These are phyloP conservation scores for Anastrepha ludens DNA, from an alignment of 1,140 invertebrate genomes.

Conservation along the genomic window DNA sequence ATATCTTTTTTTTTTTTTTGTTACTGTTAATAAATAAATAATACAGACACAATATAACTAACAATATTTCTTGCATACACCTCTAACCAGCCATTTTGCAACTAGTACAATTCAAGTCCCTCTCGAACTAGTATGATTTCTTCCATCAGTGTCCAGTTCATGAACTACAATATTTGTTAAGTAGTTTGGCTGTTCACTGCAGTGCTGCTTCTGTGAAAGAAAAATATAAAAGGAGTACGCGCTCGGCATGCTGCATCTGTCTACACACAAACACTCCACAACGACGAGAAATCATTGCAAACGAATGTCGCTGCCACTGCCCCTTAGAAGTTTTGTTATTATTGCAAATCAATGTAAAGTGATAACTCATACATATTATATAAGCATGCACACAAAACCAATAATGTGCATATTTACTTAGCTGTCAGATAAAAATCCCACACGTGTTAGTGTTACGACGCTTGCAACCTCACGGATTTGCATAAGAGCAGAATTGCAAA, in stretches of 20 bases:
- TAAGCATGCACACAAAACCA: not conserved
- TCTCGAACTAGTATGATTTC: too few species aligned
- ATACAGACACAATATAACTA: too few species aligned
- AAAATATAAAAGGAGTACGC: not conserved
- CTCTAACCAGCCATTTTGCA: too few species aligned
- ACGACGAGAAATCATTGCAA: not conserved
- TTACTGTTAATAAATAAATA: too few species aligned
- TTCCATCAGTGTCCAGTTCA: too few species aligned
- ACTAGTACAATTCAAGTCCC: too few species aligned
- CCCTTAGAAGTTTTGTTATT: not conserved
- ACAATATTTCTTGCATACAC: too few species aligned
- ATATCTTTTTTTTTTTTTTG: too few species aligned
- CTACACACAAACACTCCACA: not conserved
- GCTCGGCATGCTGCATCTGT: not conserved
- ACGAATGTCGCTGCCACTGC: not conserved
- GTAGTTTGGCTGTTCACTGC: too few species aligned
- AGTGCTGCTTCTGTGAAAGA: too few species aligned
- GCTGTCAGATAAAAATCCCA: not conserved
- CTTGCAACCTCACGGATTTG: not conserved
- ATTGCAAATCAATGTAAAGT: not conserved
- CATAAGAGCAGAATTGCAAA: not conserved
- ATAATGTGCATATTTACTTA: conserved; percentile 1
- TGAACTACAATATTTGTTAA: too few species aligned
- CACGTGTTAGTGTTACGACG: not conserved
- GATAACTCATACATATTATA: not conserved